Base-by-base conservation (phyloP, 1,140 invertebrate genomes). In the Steinernema khuongi region DNA sequence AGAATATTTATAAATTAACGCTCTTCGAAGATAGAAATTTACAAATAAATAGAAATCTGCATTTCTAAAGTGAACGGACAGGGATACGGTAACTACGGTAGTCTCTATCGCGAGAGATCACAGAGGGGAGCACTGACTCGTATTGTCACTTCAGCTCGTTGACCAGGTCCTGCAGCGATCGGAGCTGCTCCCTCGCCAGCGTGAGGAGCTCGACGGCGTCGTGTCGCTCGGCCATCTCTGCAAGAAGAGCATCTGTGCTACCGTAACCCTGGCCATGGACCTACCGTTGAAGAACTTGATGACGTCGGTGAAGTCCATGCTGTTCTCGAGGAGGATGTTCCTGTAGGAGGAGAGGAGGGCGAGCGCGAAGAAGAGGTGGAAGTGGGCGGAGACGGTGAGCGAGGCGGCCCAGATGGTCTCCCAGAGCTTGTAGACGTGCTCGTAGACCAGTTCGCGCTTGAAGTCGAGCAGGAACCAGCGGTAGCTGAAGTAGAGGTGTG, bases 231-330 rank as follows among this genome's bases (percentile, higher is more conserved):
- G 94, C 93, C 93, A 95, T 95, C 91, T 96, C 93, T 94, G 87
- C 72, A 89, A 90, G 18, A 60, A 19, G 29, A 14, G 19, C n/a
- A 18, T n/a, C 28, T 19, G 33, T 74, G 29, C 22, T 18, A 75
- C 28, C 36, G 19, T 18, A 0, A 18, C 22, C 1, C 26, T 19
- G 17, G 29, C 28, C 11, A 67, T 11, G 33, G 11, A 1, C 86
- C 87, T 87, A 94, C 93, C 93, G 88, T 96, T 96, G 84, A 96
- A 96, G 86, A 96, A 97, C 86, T 95, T 96, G 82, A 97, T 97
- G 79, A 96, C 94, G 86, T 97, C 94, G 0, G 94, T 96, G 85
- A 96, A 96, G 85, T 96, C 94, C 93, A 97, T 96, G 79, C 91
- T 90, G 87, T 96, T 96, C 73, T 92, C 91, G 33, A 97, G 87